These are phyloP conservation scores for Lethenteron camtschaticum DNA, from an alignment of 2,113 vertebrate genomes.

Conservation along the genomic window DNA sequence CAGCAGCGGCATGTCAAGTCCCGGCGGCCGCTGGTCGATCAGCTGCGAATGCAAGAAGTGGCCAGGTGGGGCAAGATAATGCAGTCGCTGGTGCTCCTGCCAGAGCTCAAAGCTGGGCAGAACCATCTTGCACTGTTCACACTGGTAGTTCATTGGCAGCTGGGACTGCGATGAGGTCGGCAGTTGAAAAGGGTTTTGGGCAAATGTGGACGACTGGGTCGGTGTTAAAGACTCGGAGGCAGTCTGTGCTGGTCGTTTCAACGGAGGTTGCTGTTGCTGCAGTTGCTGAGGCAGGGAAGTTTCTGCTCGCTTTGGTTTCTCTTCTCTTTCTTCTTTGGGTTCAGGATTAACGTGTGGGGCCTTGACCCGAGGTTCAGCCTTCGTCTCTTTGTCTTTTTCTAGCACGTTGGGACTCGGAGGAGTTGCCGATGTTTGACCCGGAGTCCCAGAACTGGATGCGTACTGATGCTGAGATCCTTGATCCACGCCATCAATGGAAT, in stretches of 20 bases:
- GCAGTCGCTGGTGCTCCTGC: conserved; percentile 97
- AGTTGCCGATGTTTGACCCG: neutral
- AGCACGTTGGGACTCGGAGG: neutral
- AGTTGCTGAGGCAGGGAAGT: conserved; percentile 36
- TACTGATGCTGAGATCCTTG: neutral
- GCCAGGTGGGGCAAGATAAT: conserved; percentile 87
- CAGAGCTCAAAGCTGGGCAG: conserved; percentile 96
- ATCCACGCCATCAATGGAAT: conserved; percentile 74
- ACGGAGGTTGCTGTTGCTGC: conserved; percentile 25
- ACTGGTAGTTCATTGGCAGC: conserved; percentile 43
- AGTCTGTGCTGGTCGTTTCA: neutral
- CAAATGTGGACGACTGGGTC: neutral
- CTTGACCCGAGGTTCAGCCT: neutral
- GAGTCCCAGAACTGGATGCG: neutral
- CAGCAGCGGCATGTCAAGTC: conserved; percentile 87
- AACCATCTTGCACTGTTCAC: conserved; percentile 89
- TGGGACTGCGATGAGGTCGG: neutral
- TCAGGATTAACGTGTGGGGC: conserved; percentile 1
- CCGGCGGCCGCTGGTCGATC: conserved; percentile 41
- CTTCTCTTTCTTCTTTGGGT: conserved; percentile 23
- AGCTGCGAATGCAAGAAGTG: conserved; percentile 96
- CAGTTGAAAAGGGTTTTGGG: neutral
- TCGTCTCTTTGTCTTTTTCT: conserved; percentile 1
- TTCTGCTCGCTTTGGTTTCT: conserved; percentile 79
- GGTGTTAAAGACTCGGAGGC: neutral